A percentile compares a stretch with the other conserved stretches of the same genome.
phyloP scores from a whole-genome alignment of 2,797 vertebrate genomes.

The Acipenser transmontanus region DNA sequence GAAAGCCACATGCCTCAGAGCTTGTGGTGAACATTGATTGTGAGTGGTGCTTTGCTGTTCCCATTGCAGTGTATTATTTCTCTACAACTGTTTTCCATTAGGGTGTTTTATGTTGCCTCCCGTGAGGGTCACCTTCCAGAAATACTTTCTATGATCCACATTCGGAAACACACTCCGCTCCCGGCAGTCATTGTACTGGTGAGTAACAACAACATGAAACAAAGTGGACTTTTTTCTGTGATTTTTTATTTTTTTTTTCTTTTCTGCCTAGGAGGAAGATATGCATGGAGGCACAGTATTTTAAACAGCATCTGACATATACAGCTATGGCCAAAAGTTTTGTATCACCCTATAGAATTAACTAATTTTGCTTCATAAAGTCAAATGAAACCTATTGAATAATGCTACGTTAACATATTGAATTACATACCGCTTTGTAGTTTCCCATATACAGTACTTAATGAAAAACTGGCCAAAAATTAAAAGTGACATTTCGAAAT shows the following conservation, averaged over 20 bases:
- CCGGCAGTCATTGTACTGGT: constrained; percentile 90
- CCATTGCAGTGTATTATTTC: background rate
- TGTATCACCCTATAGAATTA: no score
- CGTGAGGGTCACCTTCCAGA: constrained; percentile 94
- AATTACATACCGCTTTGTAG: no score
- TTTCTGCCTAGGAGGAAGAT: constrained; percentile 2
- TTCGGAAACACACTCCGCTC: constrained; percentile 87
- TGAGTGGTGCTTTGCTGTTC: background rate
- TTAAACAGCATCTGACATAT: no score
- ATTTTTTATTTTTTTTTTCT: constrained; percentile 10
- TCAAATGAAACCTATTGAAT: no score
- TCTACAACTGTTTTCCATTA: constrained; percentile 38
- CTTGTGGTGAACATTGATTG: background rate
- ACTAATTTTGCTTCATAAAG: no score
- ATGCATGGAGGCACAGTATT: no score
- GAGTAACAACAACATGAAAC: constrained; percentile 37
- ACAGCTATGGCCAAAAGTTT: no score
- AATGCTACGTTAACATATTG: no score
- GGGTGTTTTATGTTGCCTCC: constrained; percentile 90
- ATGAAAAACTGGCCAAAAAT: no score
- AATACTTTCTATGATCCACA: constrained; percentile 92
- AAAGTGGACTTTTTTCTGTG: background rate
- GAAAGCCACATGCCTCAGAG: background rate
- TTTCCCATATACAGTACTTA: no score
- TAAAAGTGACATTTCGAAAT: no score